Evolutionary conservation across 2,888 invertebrate species (phyloP).

Genomic region (Elegia similella): DNA sequence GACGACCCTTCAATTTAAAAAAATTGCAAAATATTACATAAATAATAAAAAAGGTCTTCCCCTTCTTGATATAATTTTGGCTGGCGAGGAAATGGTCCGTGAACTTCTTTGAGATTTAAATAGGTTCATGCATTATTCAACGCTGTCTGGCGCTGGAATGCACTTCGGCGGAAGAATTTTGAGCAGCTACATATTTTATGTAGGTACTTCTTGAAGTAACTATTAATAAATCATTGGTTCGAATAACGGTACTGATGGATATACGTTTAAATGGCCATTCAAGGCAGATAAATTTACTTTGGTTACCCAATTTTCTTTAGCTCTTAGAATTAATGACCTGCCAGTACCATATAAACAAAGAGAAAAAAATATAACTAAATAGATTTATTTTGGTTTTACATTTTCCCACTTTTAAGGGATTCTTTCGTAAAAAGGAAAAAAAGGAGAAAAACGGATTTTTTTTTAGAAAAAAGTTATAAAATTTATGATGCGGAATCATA

Average conservation of each 20-base stretch:
- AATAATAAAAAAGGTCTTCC: conserved; percentile 68
- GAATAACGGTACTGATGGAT: conserved; percentile 5
- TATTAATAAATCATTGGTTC: conserved; percentile 4
- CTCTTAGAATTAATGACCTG: not conserved
- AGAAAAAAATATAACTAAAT: too few relatives aligned
- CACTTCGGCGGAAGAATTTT: conserved; percentile 15
- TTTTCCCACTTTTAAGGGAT: too few relatives aligned
- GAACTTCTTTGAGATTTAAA: conserved; percentile 62
- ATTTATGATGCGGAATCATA: too few relatives aligned
- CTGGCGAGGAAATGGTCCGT: conserved; percentile 73
- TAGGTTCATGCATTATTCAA: conserved; percentile 65
- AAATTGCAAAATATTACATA: conserved; percentile 79
- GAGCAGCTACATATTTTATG: conserved; percentile 10
- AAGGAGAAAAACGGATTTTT: too few relatives aligned
- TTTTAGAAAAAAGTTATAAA: too few relatives aligned
- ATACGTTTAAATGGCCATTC: conserved; percentile 1
- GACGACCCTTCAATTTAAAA: conserved; percentile 77
- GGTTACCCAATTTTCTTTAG: not conserved
- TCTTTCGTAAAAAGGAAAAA: too few relatives aligned
- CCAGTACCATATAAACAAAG: too few relatives aligned
- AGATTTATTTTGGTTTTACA: too few relatives aligned
- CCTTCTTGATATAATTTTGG: conserved; percentile 63
- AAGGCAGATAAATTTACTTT: not conserved
- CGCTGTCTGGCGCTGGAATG: conserved; percentile 17
- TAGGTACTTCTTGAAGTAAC: conserved; percentile 2